Evolutionary conservation across 2,888 invertebrate species (phyloP).

Genomic region (Phaonia tiefii): DNA sequence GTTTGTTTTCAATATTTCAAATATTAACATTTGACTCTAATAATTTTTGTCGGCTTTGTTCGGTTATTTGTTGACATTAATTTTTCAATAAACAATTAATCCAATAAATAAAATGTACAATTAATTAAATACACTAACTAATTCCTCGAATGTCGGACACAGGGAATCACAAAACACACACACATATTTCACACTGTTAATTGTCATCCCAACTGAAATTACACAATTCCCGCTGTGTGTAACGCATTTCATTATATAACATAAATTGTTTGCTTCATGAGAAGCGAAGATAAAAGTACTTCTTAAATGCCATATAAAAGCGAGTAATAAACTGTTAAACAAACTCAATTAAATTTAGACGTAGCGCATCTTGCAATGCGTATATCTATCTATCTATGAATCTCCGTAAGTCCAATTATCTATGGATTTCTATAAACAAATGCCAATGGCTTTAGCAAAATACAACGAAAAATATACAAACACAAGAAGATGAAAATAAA

Average conservation of each 20-base stretch:
- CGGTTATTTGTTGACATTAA: no score
- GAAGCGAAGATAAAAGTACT: background rate
- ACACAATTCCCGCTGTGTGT: slow-evolving; percentile 38
- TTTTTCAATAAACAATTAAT: no score
- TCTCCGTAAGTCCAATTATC: background rate
- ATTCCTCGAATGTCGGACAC: no score
- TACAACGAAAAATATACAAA: background rate
- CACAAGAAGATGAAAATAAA: slow-evolving; percentile 2
- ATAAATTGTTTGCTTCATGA: slow-evolving; percentile 46
- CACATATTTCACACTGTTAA: slow-evolving; percentile 29
- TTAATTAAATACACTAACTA: no score
- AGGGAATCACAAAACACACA: no score
- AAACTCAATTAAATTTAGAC: slow-evolving; percentile 54
- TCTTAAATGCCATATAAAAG: background rate
- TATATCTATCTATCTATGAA: no score
- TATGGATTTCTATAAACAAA: background rate
- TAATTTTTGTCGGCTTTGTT: no score
- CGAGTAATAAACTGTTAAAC: slow-evolving; percentile 38
- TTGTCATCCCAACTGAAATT: slow-evolving; percentile 52
- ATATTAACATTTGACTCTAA: no score
- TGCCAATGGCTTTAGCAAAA: background rate
- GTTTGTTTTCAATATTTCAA: no score
- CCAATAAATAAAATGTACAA: no score
- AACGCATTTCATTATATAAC: slow-evolving; percentile 50
- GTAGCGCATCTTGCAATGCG: background rate